Conservation (phyloP, 2,113 vertebrate genomes). For the Martes martes region DNA sequence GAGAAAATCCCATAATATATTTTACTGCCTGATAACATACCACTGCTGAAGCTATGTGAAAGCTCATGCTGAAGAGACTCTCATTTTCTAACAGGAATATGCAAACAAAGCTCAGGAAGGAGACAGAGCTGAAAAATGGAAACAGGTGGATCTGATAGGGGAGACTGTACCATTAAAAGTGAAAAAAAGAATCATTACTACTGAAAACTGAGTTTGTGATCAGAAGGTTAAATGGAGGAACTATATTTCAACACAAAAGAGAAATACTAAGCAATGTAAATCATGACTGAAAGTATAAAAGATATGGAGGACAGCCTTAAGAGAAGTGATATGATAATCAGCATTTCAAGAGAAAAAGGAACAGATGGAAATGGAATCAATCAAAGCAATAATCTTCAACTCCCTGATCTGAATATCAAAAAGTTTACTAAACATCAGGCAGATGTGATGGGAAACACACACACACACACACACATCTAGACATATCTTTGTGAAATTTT, state of each 20-base stretch:
- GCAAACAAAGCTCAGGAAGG: neutral
- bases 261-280: slow-evolving; percentile 14
- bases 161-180: neutral
- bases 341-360: neutral
- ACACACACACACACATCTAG: neutral
- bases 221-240: slow-evolving; percentile 29
- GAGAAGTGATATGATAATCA: slow-evolving; percentile 1
- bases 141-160: neutral
- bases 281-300: neutral
- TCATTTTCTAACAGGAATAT: neutral
- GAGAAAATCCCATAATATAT: neutral
- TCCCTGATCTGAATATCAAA: slow-evolving; percentile 43
- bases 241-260: neutral
- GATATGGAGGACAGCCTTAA: neutral
- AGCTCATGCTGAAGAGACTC: neutral
- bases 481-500: neutral
- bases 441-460: neutral
- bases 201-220: neutral
- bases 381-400: slow-evolving; percentile 10
- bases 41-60: neutral
- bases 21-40: neutral
- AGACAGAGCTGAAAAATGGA: neutral
- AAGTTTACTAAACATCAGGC: neutral
- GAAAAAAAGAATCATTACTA: neutral
- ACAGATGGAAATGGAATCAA: slow-evolving; percentile 31